Percentiles rank a stretch among this genome's conserved stretches.
Evolutionary conservation across 1,140 invertebrate species (phyloP).

Genomic region (Trachymyrmex cornetzi): DNA sequence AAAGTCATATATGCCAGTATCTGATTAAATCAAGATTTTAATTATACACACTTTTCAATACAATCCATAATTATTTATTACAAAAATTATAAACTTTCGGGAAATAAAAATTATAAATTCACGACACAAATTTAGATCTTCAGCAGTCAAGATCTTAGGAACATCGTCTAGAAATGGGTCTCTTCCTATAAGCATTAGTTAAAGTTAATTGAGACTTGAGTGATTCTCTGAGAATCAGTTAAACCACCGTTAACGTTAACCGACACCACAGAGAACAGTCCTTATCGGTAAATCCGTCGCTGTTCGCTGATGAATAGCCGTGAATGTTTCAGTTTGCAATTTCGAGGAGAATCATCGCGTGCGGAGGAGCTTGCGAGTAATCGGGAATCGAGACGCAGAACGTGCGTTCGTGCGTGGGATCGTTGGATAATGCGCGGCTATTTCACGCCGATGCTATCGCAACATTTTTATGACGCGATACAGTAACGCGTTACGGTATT

Average conservation of each 20-base stretch:
- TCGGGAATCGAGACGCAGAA: conserved; percentile 59
- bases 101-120: not conserved
- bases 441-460: conserved; percentile 60
- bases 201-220: conserved; percentile 52
- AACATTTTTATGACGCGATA: conserved; percentile 61
- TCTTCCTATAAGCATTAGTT: conserved; percentile 18
- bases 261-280: conserved; percentile 20
- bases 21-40: not conserved
- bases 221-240: conserved; percentile 48
- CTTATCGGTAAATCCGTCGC: conserved; percentile 47
- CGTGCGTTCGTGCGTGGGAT: conserved; percentile 64
- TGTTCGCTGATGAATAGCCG: conserved; percentile 34
- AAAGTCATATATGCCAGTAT: not conserved
- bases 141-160: not conserved
- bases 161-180: not conserved
- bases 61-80: not conserved
- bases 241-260: conserved; percentile 41
- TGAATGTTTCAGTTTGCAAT: conserved; percentile 51
- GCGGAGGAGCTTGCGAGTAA: conserved; percentile 49
- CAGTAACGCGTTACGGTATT: conserved; percentile 65
- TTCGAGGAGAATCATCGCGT: conserved; percentile 56
- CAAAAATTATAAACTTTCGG: not conserved
- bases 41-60: conserved; percentile 1
- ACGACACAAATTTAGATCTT: not conserved
- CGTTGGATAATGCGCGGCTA: conserved; percentile 58